These are phyloP conservation scores for Brachionus rotundiformis DNA, from an alignment of 1,140 invertebrate species.

Conservation along the genomic window DNA sequence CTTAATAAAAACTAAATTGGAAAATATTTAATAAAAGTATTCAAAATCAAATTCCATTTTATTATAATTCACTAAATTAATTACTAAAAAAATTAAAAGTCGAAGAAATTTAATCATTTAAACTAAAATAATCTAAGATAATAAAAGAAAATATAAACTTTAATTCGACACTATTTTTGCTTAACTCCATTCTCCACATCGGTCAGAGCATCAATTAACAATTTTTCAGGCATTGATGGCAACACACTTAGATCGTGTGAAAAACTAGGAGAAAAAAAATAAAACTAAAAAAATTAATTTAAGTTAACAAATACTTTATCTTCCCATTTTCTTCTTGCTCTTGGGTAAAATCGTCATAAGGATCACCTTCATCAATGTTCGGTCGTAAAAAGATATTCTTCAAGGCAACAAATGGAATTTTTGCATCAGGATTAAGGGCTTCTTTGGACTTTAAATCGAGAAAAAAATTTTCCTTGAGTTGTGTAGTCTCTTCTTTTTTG, in stretches of 20 bases:
- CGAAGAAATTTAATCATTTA: neutral
- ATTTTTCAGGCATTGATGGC: constrained; percentile 41
- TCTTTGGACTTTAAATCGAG: constrained; percentile 51
- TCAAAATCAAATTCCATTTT: neutral
- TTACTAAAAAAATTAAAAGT: neutral
- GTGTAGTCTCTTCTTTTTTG: constrained; percentile 41
- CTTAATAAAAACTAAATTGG: neutral
- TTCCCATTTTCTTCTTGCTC: constrained; percentile 48
- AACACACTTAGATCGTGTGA: constrained; percentile 42
- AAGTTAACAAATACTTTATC: constrained; percentile 6
- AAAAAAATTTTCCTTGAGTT: constrained; percentile 40
- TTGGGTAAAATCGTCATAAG: constrained; percentile 48
- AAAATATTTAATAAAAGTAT: constrained; percentile 32
- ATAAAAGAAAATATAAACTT: neutral
- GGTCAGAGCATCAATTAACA: neutral
- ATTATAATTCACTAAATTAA: neutral
- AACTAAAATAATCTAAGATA: neutral
- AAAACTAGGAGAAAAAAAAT: constrained; percentile 9
- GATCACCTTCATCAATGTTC: constrained; percentile 51
- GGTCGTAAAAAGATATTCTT: constrained; percentile 50
- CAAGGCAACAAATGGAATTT: constrained; percentile 51
- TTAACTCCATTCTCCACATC: constrained; percentile 9
- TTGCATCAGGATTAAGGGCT: constrained; percentile 44
- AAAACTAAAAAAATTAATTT: neutral
- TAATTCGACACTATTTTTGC: constrained; percentile 22